Evolutionary conservation across 2,888 invertebrate species (phyloP).

Genomic region (Hyposoter dolosus): DNA sequence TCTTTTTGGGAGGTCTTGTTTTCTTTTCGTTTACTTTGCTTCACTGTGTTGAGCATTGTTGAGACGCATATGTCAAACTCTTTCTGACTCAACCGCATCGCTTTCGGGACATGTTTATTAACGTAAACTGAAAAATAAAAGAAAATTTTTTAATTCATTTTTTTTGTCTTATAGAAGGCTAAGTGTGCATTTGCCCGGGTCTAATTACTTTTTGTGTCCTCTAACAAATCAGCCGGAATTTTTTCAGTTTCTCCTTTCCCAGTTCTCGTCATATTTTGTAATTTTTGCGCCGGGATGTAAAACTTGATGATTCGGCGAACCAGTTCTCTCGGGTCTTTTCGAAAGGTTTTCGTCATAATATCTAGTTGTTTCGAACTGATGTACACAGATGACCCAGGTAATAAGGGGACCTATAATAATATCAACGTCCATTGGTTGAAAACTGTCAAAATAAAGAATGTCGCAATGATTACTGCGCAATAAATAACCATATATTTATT

Average conservation of each 20-base stretch:
- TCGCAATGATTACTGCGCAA: too few species aligned
- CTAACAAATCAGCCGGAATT: background rate
- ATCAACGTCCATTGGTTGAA: too few species aligned
- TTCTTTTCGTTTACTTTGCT: background rate
- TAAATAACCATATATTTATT: too few species aligned
- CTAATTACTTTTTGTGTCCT: background rate
- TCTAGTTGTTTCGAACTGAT: background rate
- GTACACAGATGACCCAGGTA: background rate
- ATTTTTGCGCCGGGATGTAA: background rate
- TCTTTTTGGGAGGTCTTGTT: background rate
- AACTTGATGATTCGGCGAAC: background rate
- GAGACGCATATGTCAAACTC: background rate
- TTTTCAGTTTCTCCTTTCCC: background rate
- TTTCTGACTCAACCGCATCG: background rate
- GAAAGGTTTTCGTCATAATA: background rate
- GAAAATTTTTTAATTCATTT: background rate
- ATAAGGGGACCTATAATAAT: background rate
- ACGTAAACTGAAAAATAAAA: background rate
- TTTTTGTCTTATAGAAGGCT: background rate
- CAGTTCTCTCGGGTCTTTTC: background rate
- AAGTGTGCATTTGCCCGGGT: background rate
- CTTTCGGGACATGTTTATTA: background rate
- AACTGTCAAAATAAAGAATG: too few species aligned
- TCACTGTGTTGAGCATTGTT: background rate
- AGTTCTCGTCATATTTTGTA: too few species aligned